Base-by-base conservation (phyloP, 1,140 invertebrate species). In the Scaptomyza hsui region DNA sequence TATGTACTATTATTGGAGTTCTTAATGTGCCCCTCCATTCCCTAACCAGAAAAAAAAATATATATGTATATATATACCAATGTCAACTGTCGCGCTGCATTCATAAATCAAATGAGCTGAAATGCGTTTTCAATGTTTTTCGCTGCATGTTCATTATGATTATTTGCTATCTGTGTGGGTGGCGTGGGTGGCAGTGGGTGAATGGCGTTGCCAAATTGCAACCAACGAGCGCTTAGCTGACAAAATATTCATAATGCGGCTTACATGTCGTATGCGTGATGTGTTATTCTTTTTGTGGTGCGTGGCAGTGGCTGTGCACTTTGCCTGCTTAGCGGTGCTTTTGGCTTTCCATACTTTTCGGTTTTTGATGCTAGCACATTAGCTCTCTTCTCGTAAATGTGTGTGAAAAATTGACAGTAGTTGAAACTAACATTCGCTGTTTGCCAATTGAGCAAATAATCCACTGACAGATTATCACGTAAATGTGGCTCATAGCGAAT, bases 231-330 rank as follows among this genome's bases (percentile, higher is more conserved):
- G 62, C 70, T 71, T 57, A 73, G 75, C 75, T 67, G 76, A 86
- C 80, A 77, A 85, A 86, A 85, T 85, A 85, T 86, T 88, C 81
- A 86, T 86, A 86, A 86, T 88, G 81, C 81, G 82, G 81, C 81
- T 88, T 62, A 75, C 82, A 88, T 86, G 82, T 88, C 81, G 81
- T 69, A 88, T 86, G 74, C 65, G 77, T 78, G 82, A 81, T 86
- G 82, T 78, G 81, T 62, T 81, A 86, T 88, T 88, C 82, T 88
- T 86, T 86, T 88, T 85, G 73, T 51, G 80, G 68, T 37, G 6
- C 26, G 26, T 29, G 1, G 24, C 35, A 49, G 41, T 42, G 13
- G 26, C 24, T 24, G n/a, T 18, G 41, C 9, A 48, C 48, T 44
- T 16, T 71, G 78, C 49, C 69, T 86, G 77, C 80, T 85, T 78